phyloP scores from a whole-genome alignment of 2,113 vertebrate genomes.

The Podocnemis expansa region DNA sequence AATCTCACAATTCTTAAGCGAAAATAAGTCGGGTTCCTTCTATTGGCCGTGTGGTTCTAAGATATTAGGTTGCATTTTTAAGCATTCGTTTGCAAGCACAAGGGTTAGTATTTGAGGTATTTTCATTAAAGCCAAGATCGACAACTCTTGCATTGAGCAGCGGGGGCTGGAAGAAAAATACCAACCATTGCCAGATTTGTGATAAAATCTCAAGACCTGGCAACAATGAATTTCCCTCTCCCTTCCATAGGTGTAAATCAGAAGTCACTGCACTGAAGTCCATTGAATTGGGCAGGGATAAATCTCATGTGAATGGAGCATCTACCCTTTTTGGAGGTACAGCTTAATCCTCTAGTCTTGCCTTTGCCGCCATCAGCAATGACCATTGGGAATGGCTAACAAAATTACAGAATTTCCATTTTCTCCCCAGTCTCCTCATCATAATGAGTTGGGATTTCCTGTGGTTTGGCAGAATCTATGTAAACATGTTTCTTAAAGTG shows the following conservation, averaged over 20 bases:
- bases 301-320: neutral
- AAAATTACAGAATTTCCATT: conserved; percentile 43
- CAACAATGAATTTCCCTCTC: neutral
- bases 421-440: conserved; percentile 34
- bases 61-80: neutral
- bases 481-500: conserved; percentile 59
- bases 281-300: too few relatives aligned
- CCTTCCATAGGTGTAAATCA: neutral
- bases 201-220: neutral
- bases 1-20: neutral
- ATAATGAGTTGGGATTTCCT: conserved; percentile 59
- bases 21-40: neutral
- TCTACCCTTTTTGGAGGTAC: neutral
- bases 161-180: neutral
- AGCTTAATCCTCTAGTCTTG: neutral
- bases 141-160: neutral
- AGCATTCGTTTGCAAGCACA: neutral
- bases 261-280: neutral
- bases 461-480: conserved; percentile 67
- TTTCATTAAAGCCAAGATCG: neutral
- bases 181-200: neutral
- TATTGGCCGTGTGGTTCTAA: neutral
- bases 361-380: neutral
- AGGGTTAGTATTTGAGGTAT: neutral
- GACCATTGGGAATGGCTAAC: neutral